These are phyloP conservation scores for Agapornis canus DNA, from an alignment of 2,797 vertebrate genomes.

Conservation along the genomic window DNA sequence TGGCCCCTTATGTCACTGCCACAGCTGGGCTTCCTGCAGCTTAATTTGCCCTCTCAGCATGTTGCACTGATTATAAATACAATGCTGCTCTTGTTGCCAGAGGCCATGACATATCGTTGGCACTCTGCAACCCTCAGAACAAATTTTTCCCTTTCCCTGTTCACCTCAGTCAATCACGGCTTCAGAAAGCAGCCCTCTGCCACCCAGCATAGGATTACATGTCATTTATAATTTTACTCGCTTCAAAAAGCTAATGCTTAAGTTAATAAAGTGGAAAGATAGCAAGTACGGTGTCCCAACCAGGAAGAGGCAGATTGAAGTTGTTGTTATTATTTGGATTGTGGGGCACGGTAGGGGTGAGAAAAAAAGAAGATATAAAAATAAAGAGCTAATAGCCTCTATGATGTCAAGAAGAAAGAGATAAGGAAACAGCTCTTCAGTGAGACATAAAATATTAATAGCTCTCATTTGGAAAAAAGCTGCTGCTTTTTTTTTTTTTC, in stretches of 20 bases:
- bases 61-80: conserved; percentile 67
- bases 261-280: conserved; percentile 73
- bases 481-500: neutral
- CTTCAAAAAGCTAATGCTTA: conserved; percentile 62
- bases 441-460: neutral
- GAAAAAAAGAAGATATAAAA: conserved; percentile 24
- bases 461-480: neutral
- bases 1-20: conserved; percentile 22
- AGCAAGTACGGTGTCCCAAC: neutral
- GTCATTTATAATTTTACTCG: conserved; percentile 57
- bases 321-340: conserved; percentile 45
- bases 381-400: conserved; percentile 31
- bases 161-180: conserved; percentile 51
- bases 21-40: conserved; percentile 60
- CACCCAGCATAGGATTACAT: conserved; percentile 51
- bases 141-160: conserved; percentile 58
- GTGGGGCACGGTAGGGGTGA: conserved; percentile 28
- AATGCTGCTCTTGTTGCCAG: conserved; percentile 30
- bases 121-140: conserved; percentile 29
- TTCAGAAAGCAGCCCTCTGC: conserved; percentile 52
- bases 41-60: conserved; percentile 58
- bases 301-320: conserved; percentile 34
- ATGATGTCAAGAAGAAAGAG: conserved; percentile 16
- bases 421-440: neutral
- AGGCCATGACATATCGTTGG: conserved; percentile 61